Base-by-base conservation (phyloP, 2,797 vertebrate genomes). In the Epinephelus malabaricus region DNA sequence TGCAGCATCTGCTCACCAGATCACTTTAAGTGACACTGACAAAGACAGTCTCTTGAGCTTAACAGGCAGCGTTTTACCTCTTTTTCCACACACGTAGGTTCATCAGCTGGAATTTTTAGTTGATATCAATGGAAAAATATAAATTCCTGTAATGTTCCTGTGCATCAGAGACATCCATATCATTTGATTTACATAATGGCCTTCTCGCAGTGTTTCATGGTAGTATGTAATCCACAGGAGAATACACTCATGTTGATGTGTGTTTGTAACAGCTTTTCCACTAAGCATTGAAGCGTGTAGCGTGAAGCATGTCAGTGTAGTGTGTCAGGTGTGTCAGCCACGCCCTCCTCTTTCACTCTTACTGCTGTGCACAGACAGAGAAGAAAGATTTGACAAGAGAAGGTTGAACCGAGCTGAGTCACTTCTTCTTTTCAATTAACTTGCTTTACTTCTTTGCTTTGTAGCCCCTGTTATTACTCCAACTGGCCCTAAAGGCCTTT, bases 271-370 rank as follows among this genome's bases (percentile, higher is more conserved):
- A 55, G 62, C 43, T 62, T 77, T 68, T 12, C 14, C 19, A 14
- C 23, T 19, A 38, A 79, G 53, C 67, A 60, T 61, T 69, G 55
- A 69, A 34, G 69, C 73, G 19, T 56, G 70, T 69, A 11, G 50
- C 62, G 43, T 66, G 27, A 30, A 30, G 5, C 27, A 30, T 30
- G 27, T 30, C 27, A 64, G 71, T 49, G 76, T 70, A 38, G 72
- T 66, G 43, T 79, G 67, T 87, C 60, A 80, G 85, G 78, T 86
- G 82, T 88, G 86, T 81, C 64, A 11, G 59, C 53, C 65, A 46
- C 72, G 0, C 84, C 86, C 49, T 69, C 56, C 34, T 68, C 69
- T 56, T 87, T 73, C 60, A 56, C 15, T 75, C 53, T 45, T 21
- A 47, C 51, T 49, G 27, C 18, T 46, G n/a, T n/a, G 34, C 18